These are phyloP conservation scores for Microtus montanus DNA, from an alignment of 2,113 vertebrate species.

Conservation along the genomic window DNA sequence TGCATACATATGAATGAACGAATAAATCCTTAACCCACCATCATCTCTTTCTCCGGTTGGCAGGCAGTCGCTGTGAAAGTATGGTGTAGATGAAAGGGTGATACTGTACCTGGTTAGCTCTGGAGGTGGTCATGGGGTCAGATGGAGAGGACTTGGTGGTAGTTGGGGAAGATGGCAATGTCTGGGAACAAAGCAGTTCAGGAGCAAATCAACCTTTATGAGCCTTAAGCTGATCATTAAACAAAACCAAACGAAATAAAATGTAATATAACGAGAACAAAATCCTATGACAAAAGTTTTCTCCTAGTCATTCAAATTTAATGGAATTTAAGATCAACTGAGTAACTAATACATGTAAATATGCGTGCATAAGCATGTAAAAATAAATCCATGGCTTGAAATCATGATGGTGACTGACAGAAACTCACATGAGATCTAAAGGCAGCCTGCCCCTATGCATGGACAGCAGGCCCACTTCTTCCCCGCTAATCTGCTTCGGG, in stretches of 20 bases:
- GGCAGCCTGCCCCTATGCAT: slow-evolving; percentile 83
- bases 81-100: slow-evolving; percentile 92
- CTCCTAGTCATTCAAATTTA: slow-evolving; percentile 87
- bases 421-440: slow-evolving; percentile 86
- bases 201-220: slow-evolving; percentile 94
- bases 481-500: slow-evolving; percentile 79
- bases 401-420: slow-evolving; percentile 86
- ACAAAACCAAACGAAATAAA: slow-evolving; percentile 87
- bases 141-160: slow-evolving; percentile 95
- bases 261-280: slow-evolving; percentile 89
- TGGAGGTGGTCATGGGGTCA: slow-evolving; percentile 95
- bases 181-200: slow-evolving; percentile 95
- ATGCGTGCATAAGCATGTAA: slow-evolving; percentile 90
- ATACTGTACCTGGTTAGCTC: slow-evolving; percentile 95
- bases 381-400: slow-evolving; percentile 89
- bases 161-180: slow-evolving; percentile 95
- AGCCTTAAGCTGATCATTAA: slow-evolving; percentile 89
- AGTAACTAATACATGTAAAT: slow-evolving; percentile 88
- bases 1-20: slow-evolving; percentile 88
- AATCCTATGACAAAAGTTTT: slow-evolving; percentile 85
- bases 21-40: slow-evolving; percentile 90
- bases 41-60: slow-evolving; percentile 87
- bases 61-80: slow-evolving; percentile 88
- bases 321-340: slow-evolving; percentile 88
- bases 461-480: slow-evolving; percentile 83